Evolutionary conservation across 1,140 invertebrate species (phyloP).

Genomic region (Hydropsyche tenuis): DNA sequence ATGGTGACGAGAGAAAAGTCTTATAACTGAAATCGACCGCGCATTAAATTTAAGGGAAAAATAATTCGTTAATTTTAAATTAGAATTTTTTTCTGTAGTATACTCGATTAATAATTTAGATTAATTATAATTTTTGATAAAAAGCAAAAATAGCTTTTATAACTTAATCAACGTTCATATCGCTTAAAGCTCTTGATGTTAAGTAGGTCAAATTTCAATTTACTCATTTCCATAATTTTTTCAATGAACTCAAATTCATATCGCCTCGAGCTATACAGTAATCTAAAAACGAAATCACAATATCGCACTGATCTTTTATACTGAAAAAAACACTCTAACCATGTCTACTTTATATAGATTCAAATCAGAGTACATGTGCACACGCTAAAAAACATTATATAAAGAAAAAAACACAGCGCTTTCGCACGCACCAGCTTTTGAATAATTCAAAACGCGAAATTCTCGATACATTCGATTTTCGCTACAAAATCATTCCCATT

Average conservation of each 20-base stretch:
- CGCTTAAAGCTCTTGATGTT: not conserved
- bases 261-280: not conserved
- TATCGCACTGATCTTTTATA: no score
- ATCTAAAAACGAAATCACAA: not conserved
- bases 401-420: no score
- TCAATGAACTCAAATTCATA: not conserved
- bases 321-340: no score
- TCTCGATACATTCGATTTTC: not conserved
- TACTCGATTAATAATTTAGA: conserved; percentile 8
- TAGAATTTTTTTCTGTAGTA: no score
- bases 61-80: no score
- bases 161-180: not conserved
- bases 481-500: conserved; percentile 4
- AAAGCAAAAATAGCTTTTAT: not conserved
- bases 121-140: not conserved
- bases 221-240: not conserved
- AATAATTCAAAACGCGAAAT: conserved; percentile 7
- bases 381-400: no score
- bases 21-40: no score
- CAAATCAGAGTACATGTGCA: no score
- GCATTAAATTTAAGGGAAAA: no score
- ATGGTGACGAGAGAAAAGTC: no score
- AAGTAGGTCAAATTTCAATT: conserved; percentile 11
- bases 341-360: no score
- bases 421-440: not conserved